These are phyloP conservation scores for Bellardia bayeri DNA, from an alignment of 2,888 invertebrate species.

Conservation along the genomic window DNA sequence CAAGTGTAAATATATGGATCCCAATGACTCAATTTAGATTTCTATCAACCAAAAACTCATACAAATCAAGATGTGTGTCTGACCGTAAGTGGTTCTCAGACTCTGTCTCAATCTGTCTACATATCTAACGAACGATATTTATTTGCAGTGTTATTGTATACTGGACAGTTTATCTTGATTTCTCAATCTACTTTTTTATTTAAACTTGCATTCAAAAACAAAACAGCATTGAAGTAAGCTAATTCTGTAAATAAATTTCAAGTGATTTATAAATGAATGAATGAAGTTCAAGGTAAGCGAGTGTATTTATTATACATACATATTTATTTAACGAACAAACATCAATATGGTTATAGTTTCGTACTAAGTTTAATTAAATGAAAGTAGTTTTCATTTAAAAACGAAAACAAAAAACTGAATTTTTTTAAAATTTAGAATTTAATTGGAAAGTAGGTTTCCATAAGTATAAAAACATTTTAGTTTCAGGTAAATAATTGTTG, in stretches of 20 bases:
- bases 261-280: conserved; percentile 32
- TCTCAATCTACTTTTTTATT: conserved; percentile 14
- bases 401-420: background rate
- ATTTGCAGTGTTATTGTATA: conserved; percentile 8
- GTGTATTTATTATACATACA: background rate
- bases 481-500: background rate
- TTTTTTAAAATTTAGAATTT: too few relatives aligned
- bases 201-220: background rate
- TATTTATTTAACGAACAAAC: too few relatives aligned
- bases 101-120: background rate
- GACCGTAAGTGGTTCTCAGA: conserved; percentile 12
- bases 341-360: too few relatives aligned
- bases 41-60: background rate
- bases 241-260: conserved; percentile 40
- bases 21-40: conserved; percentile 4
- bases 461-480: background rate
- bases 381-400: background rate
- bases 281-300: conserved; percentile 71
- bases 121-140: background rate
- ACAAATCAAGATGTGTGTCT: conserved; percentile 4
- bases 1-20: too few relatives aligned
- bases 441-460: conserved; percentile 25
- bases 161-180: conserved; percentile 37
- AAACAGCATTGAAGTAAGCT: conserved; percentile 42
- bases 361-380: too few relatives aligned